Evolutionary conservation across 2,797 vertebrate species (phyloP), one percentile per base, ranked within the genome.

Genomic region (Harpia harpyja): DNA sequence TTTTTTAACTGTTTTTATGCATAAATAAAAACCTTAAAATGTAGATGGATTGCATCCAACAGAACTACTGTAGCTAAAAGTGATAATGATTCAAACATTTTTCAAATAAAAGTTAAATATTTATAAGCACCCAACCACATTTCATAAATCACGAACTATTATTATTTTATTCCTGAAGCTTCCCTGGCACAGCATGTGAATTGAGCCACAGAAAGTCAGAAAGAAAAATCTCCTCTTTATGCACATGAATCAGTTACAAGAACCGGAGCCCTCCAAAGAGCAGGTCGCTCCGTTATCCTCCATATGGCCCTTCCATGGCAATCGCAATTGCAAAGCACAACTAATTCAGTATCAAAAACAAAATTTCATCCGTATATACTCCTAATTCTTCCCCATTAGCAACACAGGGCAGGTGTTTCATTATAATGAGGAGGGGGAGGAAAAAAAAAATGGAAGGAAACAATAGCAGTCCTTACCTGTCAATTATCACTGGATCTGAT

Each of bases 401-500:
- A 74, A 95, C 97, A 97, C 94, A 61, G 95, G 97, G 97, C 98
- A 98, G 98, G 98, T 98, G 98, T 98, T 98, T 97, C 97, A 94
- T 97, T 97, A 98, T 98, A 98, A 98, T 96, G 95, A 98, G 97
- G 92, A 92, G 43, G 85, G 63, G 92, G 82, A 74, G 48, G 48
- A 54, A 19, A 20, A 35, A 54, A 77, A 84, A 88, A 81, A 97
- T 63, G 56, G 96, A 97, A 97, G 94, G 90, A 98, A 98, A 98
- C 97, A 97, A 98, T 97, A 97, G 97, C 98, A 98, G 97, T 97
- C 97, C 99, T 98, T 99, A 99, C 99, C 99, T 99, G 99, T 99
- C 99, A 98, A 99, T 99, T 99, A 99, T 99, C 98, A 99, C 99
- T 89, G 99, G 99, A 98, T 99, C 99, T 97, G 99, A 99, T 96